Base-by-base conservation (phyloP, 1,140 invertebrate species). In the Drosophila fuyamai region DNA sequence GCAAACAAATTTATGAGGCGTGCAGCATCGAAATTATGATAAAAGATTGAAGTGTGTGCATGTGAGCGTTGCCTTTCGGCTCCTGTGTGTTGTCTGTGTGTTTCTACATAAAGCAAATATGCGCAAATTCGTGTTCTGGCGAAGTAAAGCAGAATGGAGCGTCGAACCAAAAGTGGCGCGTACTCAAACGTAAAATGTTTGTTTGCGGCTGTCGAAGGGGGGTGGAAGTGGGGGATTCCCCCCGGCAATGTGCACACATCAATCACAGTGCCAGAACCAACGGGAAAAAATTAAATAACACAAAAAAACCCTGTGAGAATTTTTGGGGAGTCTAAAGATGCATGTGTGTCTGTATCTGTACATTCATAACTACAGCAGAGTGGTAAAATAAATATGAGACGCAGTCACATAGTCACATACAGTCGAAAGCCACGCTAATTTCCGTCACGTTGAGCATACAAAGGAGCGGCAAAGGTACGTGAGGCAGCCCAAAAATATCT, bases 381-480 rank as follows among this genome's bases (percentile, higher is more conserved):
- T 79, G 84, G 58, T 81, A 88, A 81, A 89, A 89, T 90, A 89
- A 89, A 89, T 89, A 89, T 66, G 81, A 60, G 59, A 58, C 57
- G 47, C 40, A 47, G 16, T 59, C 47, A 81, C 16, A 66, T 58
- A 63, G 16, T 54, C 46, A 65, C 46, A 72, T 36, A 58, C 35
- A 53, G 38, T 71, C 58, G 67, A 68, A 86, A 51, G 76, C 66
- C 46, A 81, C 84, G 84, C 84, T 89, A 89, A 89, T 89, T 89
- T 89, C 84, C 84, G 84, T 89, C 84, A 89, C 84, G 85, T 89
- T 89, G 84, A 78, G 84, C 84, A 89, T 65, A 89, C 85, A 89
- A 89, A 89, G 84, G 66, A 84, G 74, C 55, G 73, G 58, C 84
- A 70, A 70, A 53, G 68, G 62, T 63, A 82, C 83, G 82, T 86